Base-by-base conservation (phyloP, 2,113 vertebrate genomes). In the Eulemur macaco region DNA sequence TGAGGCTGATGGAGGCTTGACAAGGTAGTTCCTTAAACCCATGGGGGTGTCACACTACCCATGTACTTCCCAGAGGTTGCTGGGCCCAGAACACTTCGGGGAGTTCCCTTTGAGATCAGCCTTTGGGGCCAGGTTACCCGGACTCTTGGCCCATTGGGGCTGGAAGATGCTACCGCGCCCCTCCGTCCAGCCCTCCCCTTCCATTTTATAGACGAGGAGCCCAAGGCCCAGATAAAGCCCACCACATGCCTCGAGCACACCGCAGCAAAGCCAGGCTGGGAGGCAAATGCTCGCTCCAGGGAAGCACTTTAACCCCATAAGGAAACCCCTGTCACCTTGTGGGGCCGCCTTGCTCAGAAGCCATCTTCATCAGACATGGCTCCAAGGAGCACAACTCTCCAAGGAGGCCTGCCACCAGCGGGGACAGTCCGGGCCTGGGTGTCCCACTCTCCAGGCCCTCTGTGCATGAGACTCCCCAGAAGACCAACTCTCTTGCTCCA, bases 121-220 rank as follows among this genome's bases (percentile, higher is more conserved):
- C 42, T 78, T 20, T 31, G 68, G 86, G 42, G 29, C 39, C 12
- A 31, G 47, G 34, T 29, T 56, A 8, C 73, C 12, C 50, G 31
- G 84, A 56, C 54, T 47, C 23, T 5, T 5, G 45, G 85, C 23
- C 8, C 47, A 1, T 54, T 2, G 3, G 71, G 29, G 56, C 42
- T 25, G 7, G 21, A 5, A 5, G 39, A 39, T 23, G 5, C 29
- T 21, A 13, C 23, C 1, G 3, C 6, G 6, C 9, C 34, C 42
- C 27, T 76, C 52, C 0, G 2, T 45, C 13, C 23, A 37, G 50
- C 27, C 58, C 34, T 52, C 34, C 37, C 60, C 47, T 96, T 34
- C 87, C 80, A 5, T 47, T 54, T 58, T 47, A 77, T 3, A 73
- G 78, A 42, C 1, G 11, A 25, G 52, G 37, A 69, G 25, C 60